Evolutionary conservation across 2,797 vertebrate species (phyloP).

Genomic region (Todus mexicanus): DNA sequence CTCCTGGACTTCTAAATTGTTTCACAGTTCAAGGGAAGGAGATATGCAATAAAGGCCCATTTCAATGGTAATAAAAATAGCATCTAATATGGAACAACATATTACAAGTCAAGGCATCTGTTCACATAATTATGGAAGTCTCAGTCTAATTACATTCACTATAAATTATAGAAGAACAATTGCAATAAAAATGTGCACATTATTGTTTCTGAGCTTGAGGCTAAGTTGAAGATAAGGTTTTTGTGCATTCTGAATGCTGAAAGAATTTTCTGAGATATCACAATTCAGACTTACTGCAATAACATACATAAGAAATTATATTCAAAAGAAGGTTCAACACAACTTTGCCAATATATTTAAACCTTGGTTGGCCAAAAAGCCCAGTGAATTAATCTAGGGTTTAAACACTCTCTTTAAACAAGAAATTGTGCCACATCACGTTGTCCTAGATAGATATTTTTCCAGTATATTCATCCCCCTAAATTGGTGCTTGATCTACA

Average conservation of each 20-base stretch:
- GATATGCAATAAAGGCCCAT: not conserved
- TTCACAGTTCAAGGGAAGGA: not conserved
- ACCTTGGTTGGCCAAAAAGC: not conserved
- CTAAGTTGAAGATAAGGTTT: not conserved
- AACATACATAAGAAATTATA: not conserved
- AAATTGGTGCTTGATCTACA: not conserved
- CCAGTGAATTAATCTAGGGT: not conserved
- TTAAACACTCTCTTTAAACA: not conserved
- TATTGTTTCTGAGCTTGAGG: not conserved
- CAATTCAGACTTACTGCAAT: not conserved
- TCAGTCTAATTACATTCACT: not conserved
- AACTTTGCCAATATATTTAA: not conserved
- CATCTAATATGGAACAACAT: not conserved
- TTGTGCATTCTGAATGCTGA: not conserved
- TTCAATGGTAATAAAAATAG: conserved; percentile 22
- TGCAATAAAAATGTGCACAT: conserved; percentile 3
- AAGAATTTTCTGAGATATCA: not conserved
- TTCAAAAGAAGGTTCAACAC: not conserved
- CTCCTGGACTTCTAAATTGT: not conserved
- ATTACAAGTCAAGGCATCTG: not conserved
- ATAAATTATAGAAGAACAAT: not conserved
- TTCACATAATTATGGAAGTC: not conserved
- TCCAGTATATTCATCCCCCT: not conserved
- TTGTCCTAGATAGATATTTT: not conserved
- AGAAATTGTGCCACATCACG: not conserved